Evolutionary conservation across 2,888 invertebrate genomes (phyloP), one percentile per base, ranked within the genome.

Genomic region (Andricus quercusramuli): DNA sequence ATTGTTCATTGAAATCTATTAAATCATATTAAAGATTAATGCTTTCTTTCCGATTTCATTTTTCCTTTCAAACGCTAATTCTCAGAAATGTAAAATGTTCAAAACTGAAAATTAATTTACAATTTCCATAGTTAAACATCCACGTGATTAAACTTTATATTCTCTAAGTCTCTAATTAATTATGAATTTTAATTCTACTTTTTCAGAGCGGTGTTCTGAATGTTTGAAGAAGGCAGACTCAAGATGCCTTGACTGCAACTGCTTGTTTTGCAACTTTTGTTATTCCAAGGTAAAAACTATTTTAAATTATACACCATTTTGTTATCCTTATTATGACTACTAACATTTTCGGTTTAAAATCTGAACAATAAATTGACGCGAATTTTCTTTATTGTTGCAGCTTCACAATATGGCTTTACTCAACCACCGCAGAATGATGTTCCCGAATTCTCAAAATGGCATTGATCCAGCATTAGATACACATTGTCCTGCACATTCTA

Each of bases 321-420:
- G 66, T 17, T 29, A n/a, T n/a, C 22, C 13, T 80, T n/a, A n/a
- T 29, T 25, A 25, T 77, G 32, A 5, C 8, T 25, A 47, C 32
- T 77, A 9, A 6, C 11, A 78, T 65, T 15, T 17, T 47, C 25
- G 20, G 22, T 32, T 67, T 6, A 67, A 32, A 64, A 37, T 41
- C 59, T 20, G 64, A 62, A 11, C 13, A 25, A 41, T n/a, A 9
- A 64, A 32, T 13, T 41, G 17, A 29, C 2, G 15, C n/a, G 68
- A 62, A 70, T 77, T 65, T 51, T 77, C 13, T 67, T 77, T 8
- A 66, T 65, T 59, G 64, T 85, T 91, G 1, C 92, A 94, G 90
- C 90, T 91, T 74, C 92, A 93, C 79, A 90, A 90, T 11, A 89
- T 88, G 79, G 90, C 91, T 22, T 81, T 93, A 17, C 88, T 90